Evolutionary conservation across 2,113 vertebrate genomes (phyloP).

Genomic region (Manacus vitellinus): DNA sequence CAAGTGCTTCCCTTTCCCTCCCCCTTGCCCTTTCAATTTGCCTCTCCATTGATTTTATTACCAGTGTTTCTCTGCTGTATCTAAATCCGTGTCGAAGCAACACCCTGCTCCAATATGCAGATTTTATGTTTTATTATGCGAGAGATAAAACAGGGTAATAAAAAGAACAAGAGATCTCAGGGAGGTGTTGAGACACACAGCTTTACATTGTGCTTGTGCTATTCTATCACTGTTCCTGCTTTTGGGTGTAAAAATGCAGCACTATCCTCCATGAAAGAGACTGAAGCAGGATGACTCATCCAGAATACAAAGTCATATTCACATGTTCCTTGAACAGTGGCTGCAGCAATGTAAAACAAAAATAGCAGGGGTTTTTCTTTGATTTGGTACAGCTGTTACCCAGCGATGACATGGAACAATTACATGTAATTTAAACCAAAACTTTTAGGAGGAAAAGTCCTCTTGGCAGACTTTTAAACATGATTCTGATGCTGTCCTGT

Average conservation of each 20-base stretch:
- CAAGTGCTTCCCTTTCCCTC: not conserved
- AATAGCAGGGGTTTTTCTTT: constrained; percentile 17
- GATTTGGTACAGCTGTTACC: not conserved
- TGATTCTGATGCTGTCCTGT: not conserved
- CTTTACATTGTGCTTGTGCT: not conserved
- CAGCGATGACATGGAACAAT: not conserved
- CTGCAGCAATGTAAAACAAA: not conserved
- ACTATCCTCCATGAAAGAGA: not conserved
- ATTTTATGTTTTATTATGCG: constrained; percentile 35
- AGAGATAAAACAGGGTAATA: not conserved
- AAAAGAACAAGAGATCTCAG: not conserved
- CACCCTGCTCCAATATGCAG: not conserved
- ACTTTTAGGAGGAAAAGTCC: not conserved
- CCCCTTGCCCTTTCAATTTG: constrained; percentile 40
- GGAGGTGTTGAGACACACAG: not conserved
- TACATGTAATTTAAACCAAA: not conserved
- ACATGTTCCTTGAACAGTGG: not conserved
- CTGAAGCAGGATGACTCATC: constrained; percentile 29
- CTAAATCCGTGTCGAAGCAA: constrained; percentile 21
- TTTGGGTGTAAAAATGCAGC: not conserved
- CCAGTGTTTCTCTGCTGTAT: constrained; percentile 14
- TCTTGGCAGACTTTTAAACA: not conserved
- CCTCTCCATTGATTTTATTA: constrained; percentile 57
- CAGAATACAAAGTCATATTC: not conserved
- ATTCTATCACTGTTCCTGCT: not conserved